A percentile compares a stretch with the other conserved stretches of the same genome.
Evolutionary conservation across 1,140 invertebrate genomes (phyloP).

Genomic region (Scylla paramamosain): DNA sequence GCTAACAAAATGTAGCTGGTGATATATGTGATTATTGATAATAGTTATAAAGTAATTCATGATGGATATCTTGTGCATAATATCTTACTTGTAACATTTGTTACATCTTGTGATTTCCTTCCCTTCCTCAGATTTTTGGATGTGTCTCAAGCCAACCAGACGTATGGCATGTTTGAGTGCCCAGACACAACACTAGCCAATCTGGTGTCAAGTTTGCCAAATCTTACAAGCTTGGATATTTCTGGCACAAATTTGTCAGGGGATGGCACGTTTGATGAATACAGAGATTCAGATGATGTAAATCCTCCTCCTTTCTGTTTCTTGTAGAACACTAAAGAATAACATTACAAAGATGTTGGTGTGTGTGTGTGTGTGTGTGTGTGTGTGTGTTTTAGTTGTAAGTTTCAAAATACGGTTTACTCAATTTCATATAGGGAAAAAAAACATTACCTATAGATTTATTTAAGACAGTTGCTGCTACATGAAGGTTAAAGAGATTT

Average conservation of each 20-base stretch:
- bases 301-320: background rate
- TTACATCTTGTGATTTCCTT: background rate
- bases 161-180: constrained; percentile 84
- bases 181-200: constrained; percentile 86
- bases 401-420: no score
- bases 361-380: no score
- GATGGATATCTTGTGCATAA: background rate
- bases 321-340: background rate
- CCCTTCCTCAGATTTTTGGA: constrained; percentile 86
- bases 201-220: constrained; percentile 87
- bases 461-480: no score
- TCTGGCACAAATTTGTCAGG: constrained; percentile 94
- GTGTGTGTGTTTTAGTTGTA: no score
- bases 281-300: constrained; percentile 53
- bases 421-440: no score
- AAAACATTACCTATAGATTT: no score
- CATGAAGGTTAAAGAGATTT: no score
- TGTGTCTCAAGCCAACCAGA: constrained; percentile 84
- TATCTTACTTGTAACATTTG: background rate
- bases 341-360: no score
- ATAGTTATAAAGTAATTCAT: no score
- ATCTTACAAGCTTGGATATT: constrained; percentile 92
- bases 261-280: constrained; percentile 83
- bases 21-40: background rate
- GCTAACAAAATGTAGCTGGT: background rate